Evolutionary conservation across 2,797 vertebrate species (phyloP).

Genomic region (Menidia menidia): DNA sequence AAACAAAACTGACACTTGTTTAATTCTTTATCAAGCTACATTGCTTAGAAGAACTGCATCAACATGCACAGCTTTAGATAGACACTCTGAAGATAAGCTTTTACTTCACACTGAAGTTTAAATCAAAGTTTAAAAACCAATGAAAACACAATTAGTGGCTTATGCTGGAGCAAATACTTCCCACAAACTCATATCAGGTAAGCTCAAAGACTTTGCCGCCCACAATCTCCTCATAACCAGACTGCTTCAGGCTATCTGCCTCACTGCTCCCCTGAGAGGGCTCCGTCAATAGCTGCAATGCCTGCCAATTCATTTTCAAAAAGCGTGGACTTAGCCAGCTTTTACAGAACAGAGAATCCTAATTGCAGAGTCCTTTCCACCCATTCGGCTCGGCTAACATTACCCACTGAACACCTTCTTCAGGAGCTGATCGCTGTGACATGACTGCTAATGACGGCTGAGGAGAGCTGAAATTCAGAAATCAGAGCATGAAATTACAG

Average conservation of each 20-base stretch:
- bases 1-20: background rate
- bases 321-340: background rate
- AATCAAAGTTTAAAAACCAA: constrained; percentile 1
- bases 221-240: constrained; percentile 3
- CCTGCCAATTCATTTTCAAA: constrained; percentile 34
- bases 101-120: constrained; percentile 5
- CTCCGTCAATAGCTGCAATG: constrained; percentile 35
- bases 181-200: constrained; percentile 5
- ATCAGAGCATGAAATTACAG: constrained; percentile 8
- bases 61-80: background rate
- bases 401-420: constrained; percentile 17
- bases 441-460: constrained; percentile 16
- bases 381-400: constrained; percentile 29
- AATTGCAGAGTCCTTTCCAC: constrained; percentile 35
- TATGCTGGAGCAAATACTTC: background rate
- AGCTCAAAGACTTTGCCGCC: background rate
- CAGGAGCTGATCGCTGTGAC: constrained; percentile 22
- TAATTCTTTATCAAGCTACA: background rate
- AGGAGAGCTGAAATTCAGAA: background rate
- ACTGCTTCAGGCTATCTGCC: constrained; percentile 6
- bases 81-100: background rate
- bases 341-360: constrained; percentile 10
- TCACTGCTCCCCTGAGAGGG: constrained; percentile 16
- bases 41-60: too few species aligned
- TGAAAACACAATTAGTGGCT: background rate